Conservation (phyloP, 1,140 invertebrate genomes). For the Musca vetustissima region DNA sequence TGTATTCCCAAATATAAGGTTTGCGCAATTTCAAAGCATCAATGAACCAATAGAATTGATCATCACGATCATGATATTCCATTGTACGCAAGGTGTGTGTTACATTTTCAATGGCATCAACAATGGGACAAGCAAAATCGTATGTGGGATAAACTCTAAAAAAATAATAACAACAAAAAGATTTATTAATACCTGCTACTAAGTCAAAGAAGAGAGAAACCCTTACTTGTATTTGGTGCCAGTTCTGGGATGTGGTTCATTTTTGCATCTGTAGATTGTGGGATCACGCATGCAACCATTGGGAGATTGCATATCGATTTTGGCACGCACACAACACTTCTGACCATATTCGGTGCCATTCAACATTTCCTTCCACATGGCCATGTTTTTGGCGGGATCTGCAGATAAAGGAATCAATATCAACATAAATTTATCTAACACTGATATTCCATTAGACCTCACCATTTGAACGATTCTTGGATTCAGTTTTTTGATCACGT, state of each 20-base stretch:
- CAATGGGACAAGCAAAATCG: slow-evolving; percentile 99
- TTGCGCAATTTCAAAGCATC: slow-evolving; percentile 84
- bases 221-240: slow-evolving; percentile 92
- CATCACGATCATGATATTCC: slow-evolving; percentile 97
- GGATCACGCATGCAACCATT: slow-evolving; percentile 99
- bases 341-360: slow-evolving; percentile 76
- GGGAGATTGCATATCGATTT: slow-evolving; percentile 94
- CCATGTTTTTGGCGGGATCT: slow-evolving; percentile 86
- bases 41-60: slow-evolving; percentile 97
- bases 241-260: slow-evolving; percentile 89
- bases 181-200: too few species aligned
- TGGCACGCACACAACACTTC: slow-evolving; percentile 91
- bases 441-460: slow-evolving; percentile 41
- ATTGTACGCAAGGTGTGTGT: slow-evolving; percentile 97
- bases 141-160: slow-evolving; percentile 98
- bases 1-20: slow-evolving; percentile 95
- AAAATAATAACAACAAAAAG: slow-evolving; percentile 25
- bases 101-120: slow-evolving; percentile 95
- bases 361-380: slow-evolving; percentile 95
- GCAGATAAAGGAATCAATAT: slow-evolving; percentile 27
- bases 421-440: neutral
- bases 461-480: slow-evolving; percentile 85
- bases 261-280: slow-evolving; percentile 99
- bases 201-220: too few species aligned
- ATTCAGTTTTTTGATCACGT: slow-evolving; percentile 86